phyloP scores from a whole-genome alignment of 1,140 invertebrate species.

The Philopotamus ludificatus region DNA sequence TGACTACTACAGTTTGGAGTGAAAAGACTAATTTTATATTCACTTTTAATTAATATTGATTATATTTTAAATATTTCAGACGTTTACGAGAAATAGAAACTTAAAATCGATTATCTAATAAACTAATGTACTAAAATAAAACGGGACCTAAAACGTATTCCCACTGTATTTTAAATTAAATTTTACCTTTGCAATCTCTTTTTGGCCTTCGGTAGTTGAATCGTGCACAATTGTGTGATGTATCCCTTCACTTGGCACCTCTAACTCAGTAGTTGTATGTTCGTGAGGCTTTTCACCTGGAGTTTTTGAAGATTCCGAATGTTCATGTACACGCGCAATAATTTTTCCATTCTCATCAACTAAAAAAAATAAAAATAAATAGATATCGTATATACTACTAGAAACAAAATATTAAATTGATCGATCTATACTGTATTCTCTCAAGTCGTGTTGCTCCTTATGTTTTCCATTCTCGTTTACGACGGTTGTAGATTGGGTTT shows the following conservation, averaged over 20 bases:
- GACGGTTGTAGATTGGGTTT: slow-evolving; percentile 31
- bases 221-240: slow-evolving; percentile 44
- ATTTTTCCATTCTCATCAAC: slow-evolving; percentile 55
- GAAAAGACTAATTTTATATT: too few species aligned
- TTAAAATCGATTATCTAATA: too few species aligned
- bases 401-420: background rate
- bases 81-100: too few species aligned
- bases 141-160: too few species aligned
- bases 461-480: slow-evolving; percentile 35
- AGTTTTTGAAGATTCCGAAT: slow-evolving; percentile 48
- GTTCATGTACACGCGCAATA: slow-evolving; percentile 52
- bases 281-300: slow-evolving; percentile 46
- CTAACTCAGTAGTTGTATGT: slow-evolving; percentile 51
- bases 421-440: slow-evolving; percentile 29
- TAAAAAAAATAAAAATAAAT: too few species aligned
- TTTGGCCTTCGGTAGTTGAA: slow-evolving; percentile 31
- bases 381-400: too few species aligned
- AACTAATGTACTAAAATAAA: too few species aligned
- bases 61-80: too few species aligned
- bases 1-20: too few species aligned
- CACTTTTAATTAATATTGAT: too few species aligned
- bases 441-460: slow-evolving; percentile 36
- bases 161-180: too few species aligned
- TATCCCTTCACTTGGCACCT: slow-evolving; percentile 53
- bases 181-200: slow-evolving; percentile 35